phyloP scores from a whole-genome alignment of 2,888 invertebrate genomes.

The Apotomis capreana region DNA sequence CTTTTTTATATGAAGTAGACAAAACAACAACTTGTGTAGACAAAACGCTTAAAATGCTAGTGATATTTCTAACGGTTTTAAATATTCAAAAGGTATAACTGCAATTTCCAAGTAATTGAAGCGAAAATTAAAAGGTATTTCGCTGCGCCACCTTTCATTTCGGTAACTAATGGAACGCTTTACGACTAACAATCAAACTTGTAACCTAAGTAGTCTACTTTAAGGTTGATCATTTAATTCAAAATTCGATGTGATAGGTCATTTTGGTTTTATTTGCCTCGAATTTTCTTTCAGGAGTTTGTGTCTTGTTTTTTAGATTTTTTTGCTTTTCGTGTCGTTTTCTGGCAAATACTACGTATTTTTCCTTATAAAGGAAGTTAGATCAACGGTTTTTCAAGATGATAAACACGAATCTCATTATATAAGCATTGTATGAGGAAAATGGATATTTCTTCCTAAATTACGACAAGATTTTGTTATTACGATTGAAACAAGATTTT shows the following conservation, averaged over 20 bases:
- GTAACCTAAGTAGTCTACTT: not conserved
- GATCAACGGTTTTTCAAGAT: not conserved
- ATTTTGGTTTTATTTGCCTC: not conserved
- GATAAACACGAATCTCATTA: not conserved
- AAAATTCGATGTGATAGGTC: not conserved
- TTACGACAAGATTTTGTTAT: too few relatives aligned
- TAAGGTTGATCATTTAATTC: not conserved
- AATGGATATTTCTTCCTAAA: too few relatives aligned
- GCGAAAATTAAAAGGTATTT: constrained; percentile 9
- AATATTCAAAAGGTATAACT: constrained; percentile 8
- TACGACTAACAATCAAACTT: not conserved
- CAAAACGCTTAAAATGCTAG: not conserved
- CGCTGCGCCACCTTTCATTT: not conserved
- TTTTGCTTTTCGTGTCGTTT: not conserved
- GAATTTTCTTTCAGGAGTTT: constrained; percentile 6
- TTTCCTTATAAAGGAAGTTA: not conserved
- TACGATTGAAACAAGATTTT: too few relatives aligned
- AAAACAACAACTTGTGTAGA: too few relatives aligned
- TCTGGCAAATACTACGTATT: not conserved
- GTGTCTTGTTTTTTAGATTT: not conserved
- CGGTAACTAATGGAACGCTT: not conserved
- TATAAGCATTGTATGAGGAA: not conserved
- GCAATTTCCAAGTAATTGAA: constrained; percentile 12
- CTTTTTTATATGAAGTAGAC: too few relatives aligned
- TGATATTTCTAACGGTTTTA: not conserved